A percentile compares a stretch with the other conserved stretches of the same genome.
These are phyloP conservation scores for Epinephelus malabaricus DNA, from an alignment of 2,797 vertebrate species.

Conservation along the genomic window DNA sequence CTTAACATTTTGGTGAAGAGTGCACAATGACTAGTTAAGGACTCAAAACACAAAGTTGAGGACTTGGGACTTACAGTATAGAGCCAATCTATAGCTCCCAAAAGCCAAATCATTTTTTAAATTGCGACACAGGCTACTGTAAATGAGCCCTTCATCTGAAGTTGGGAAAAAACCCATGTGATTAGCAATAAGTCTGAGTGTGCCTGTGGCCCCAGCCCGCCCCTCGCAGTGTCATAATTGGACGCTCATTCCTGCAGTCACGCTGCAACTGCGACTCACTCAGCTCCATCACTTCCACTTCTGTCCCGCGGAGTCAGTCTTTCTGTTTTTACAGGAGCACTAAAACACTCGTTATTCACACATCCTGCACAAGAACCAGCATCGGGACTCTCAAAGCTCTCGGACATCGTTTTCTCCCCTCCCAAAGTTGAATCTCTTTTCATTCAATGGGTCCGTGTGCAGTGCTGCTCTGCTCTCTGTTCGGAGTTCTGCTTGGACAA, in stretches of 20 bases:
- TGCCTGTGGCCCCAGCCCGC: conserved; percentile 74
- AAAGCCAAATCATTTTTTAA: background rate
- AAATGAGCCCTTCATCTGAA: background rate
- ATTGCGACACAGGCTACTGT: background rate
- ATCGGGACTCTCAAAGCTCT: background rate
- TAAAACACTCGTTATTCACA: conserved; percentile 10
- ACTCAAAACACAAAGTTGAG: no score
- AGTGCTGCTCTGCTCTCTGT: conserved; percentile 76
- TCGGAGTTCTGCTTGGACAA: conserved; percentile 78
- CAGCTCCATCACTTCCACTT: conserved; percentile 70
- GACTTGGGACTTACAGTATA: background rate
- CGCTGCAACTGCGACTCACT: conserved; percentile 65
- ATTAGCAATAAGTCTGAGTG: conserved; percentile 37
- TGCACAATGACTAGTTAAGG: no score
- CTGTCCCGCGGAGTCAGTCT: conserved; percentile 34
- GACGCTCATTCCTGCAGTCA: conserved; percentile 72
- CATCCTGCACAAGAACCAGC: conserved; percentile 13
- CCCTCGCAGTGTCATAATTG: conserved; percentile 79
- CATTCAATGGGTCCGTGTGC: conserved; percentile 76
- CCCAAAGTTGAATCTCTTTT: background rate
- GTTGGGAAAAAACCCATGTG: background rate
- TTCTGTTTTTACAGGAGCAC: conserved; percentile 26
- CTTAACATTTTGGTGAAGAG: no score
- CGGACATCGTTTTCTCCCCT: background rate
- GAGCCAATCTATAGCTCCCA: background rate